Evolutionary conservation across 2,888 invertebrate genomes (phyloP), one percentile per base, ranked within the genome.

Genomic region (Nebria salina): DNA sequence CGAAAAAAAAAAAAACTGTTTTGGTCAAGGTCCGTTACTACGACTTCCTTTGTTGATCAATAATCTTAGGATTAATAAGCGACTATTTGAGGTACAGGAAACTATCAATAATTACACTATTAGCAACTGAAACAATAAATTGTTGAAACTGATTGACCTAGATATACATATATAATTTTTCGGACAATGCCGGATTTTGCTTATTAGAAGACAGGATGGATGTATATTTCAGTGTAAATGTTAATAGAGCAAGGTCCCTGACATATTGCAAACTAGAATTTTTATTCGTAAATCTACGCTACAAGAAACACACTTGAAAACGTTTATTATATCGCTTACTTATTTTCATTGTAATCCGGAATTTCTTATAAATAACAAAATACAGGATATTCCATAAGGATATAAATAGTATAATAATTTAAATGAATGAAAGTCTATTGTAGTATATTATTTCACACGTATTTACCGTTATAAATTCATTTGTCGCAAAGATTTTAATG

Each of bases 31-130:
- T 54, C 54, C 54, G 54, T 54, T 54, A 54, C 54, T 13, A 54
- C 54, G 54, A 54, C 54, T 54, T 54, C 54, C 54, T 54, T 54
- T 54, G 54, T 54, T 54, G 54, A 54, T 54, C 54, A 54, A 54
- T 54, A 54, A 34, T 54, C 54, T 11, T 54, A 13, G 8, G 8
- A 54, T 54, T 54, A 11, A 54, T 54, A 54, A 13, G 34, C 34
- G 34, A 34, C 34, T 34, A 2, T 34, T 54, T 8, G 54, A 54
- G 7, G 13, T 8, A 54, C 8, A 11, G 8, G 8, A 13, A 54
- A 54, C 54, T 8, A 8, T 8, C 8, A 8, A 11, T 54, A 54
- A 54, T 54, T 54, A 54, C 8, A 54, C 54, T 11, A 54, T 6
- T 54, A 11, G 7, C 54, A 54, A 6, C 13, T 54, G 2, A 34